Evolutionary conservation across 35 echinoderm and acorn worm species (phyloP).

Genomic region (Antedon bifida): DNA sequence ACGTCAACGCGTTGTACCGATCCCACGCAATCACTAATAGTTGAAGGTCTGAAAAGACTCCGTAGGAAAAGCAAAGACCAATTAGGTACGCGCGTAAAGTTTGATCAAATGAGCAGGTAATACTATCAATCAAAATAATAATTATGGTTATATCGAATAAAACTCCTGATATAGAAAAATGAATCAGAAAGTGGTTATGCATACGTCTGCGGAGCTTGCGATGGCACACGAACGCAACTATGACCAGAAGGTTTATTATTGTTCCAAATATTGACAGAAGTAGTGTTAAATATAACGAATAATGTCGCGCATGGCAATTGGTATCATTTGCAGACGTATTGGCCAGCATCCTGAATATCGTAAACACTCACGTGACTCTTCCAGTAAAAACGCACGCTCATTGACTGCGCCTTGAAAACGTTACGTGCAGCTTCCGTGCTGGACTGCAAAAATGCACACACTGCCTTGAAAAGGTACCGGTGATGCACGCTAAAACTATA

Average conservation of each 20-base stretch:
- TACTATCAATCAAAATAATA: neutral
- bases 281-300: neutral
- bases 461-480: no score
- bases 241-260: neutral
- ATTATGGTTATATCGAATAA: neutral
- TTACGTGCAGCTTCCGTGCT: no score
- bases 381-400: no score
- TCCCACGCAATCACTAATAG: neutral
- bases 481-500: no score
- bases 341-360: no score
- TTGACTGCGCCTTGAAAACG: no score
- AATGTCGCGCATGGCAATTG: no score
- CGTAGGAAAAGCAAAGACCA: neutral
- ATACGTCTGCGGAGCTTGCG: neutral
- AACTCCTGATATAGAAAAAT: neutral
- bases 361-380: no score
- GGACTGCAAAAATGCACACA: no score
- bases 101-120: neutral
- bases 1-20: neutral
- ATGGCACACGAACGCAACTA: neutral
- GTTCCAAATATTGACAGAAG: neutral
- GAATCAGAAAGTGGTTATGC: neutral
- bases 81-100: neutral
- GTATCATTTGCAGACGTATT: no score
- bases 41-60: neutral